Base-by-base conservation (phyloP, 2,888 invertebrate species). In the Drosophila ustulata region DNA sequence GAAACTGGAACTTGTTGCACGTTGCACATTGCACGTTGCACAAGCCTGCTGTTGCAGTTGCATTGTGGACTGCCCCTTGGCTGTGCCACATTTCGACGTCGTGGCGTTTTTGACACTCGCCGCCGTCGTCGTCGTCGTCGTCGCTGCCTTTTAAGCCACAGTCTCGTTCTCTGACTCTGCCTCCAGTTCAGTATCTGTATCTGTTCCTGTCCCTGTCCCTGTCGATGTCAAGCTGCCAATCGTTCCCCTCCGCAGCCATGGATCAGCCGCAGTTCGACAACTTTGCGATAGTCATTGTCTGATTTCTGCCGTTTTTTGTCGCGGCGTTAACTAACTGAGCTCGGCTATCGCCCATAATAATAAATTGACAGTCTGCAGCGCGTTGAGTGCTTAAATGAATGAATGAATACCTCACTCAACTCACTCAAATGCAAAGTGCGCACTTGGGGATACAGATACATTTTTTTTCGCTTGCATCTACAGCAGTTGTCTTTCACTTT, bases 71-170 rank as follows among this genome's bases (percentile, higher is more conserved):
- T 52, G 61, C 58, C 58, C 59, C 65, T 50, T 65, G 79, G 57
- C 71, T 80, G 83, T 86, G 76, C 82, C 89, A 83, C 65, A 76
- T 86, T 86, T 82, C 80, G 63, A 51, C 58, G 68, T 76, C 57
- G 81, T 84, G 76, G 71, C 69, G 66, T 68, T 82, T 82, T 76
- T 82, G 82, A 88, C 86, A 88, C 88, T 88, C 72, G 64, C 47
- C 57, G 76, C 85, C 66, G 18, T 18, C 18, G 18, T 18, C 18
- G 18, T 18, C 18, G 18, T 88, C 72, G 64, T 45, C 57, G 76
- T 82, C 66, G 71, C 81, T 64, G 78, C 66, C 78, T 77, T 71
- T 78, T 78, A 75, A 75, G 75, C 70, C 79, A 50, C 32, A 56
- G 61, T 39, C 30, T 26, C 47, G n/a, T 43, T 61, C 45, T 55